Evolutionary conservation across 2,113 vertebrate genomes (phyloP).

Genomic region (Rhagologus leucostigma): DNA sequence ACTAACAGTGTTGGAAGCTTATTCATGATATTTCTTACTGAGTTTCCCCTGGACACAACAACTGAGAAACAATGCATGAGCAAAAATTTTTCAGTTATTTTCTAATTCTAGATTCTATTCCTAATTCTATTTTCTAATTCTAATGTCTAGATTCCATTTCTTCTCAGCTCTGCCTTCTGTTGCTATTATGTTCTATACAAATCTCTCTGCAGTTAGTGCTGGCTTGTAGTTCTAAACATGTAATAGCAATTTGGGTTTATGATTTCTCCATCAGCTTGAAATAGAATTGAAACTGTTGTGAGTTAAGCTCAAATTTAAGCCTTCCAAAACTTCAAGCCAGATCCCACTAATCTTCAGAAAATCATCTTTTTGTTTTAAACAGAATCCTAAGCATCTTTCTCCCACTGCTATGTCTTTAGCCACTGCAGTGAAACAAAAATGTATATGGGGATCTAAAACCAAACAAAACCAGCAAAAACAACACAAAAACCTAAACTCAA

Average conservation of each 20-base stretch:
- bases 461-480: neutral
- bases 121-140: neutral
- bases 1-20: neutral
- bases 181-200: conserved; percentile 30
- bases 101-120: neutral
- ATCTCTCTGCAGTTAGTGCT: conserved; percentile 34
- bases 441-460: neutral
- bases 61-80: neutral
- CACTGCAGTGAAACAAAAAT: neutral
- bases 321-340: conserved; percentile 34
- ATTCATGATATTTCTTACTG: neutral
- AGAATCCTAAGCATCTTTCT: neutral
- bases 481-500: neutral
- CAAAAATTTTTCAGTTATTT: neutral
- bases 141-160: neutral
- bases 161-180: neutral
- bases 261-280: conserved; percentile 60
- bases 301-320: conserved; percentile 1
- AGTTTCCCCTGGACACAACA: neutral
- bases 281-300: conserved; percentile 7
- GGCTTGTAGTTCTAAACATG: conserved; percentile 47
- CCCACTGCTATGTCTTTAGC: neutral
- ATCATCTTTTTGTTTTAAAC: neutral
- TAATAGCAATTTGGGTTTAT: conserved; percentile 60
- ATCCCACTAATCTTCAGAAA: conserved; percentile 1